A percentile compares a stretch with the other conserved stretches of the same genome.
Evolutionary conservation across 1,140 invertebrate genomes (phyloP).

Genomic region (Drosophila triauraria): DNA sequence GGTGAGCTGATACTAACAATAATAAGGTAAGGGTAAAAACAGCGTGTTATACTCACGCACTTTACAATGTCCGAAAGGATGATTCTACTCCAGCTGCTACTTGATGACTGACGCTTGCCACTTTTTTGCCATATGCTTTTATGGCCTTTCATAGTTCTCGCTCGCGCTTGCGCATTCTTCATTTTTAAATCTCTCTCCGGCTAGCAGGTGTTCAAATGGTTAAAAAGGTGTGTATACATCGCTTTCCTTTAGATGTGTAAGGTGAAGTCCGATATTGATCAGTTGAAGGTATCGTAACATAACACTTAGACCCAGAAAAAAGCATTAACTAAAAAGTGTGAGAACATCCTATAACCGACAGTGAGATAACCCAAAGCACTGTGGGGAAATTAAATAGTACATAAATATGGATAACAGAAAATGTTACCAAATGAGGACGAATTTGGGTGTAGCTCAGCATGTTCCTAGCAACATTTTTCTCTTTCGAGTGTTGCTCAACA

Average conservation of each 20-base stretch:
- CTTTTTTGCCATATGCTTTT: neutral
- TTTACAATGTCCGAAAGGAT: neutral
- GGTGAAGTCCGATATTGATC: neutral
- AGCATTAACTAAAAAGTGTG: no score
- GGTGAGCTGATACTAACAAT: constrained; percentile 1
- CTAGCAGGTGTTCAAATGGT: constrained; percentile 13
- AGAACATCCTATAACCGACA: no score
- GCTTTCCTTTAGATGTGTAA: neutral
- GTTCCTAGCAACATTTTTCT: no score
- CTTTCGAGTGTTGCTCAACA: no score
- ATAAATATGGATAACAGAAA: no score
- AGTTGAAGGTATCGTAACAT: neutral
- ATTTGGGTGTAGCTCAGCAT: no score
- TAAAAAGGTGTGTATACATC: constrained; percentile 1
- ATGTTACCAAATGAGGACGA: no score
- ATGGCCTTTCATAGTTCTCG: constrained; percentile 2
- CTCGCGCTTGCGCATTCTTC: constrained; percentile 8
- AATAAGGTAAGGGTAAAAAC: neutral
- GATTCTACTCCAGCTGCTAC: neutral
- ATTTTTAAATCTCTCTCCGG: constrained; percentile 9
- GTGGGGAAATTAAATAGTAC: no score
- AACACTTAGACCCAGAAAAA: no score
- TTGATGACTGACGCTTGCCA: constrained; percentile 6
- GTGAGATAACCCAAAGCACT: no score
- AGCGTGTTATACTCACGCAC: neutral